These are phyloP conservation scores for Aphis gossypii DNA, from an alignment of 1,140 invertebrate species.

Conservation along the genomic window DNA sequence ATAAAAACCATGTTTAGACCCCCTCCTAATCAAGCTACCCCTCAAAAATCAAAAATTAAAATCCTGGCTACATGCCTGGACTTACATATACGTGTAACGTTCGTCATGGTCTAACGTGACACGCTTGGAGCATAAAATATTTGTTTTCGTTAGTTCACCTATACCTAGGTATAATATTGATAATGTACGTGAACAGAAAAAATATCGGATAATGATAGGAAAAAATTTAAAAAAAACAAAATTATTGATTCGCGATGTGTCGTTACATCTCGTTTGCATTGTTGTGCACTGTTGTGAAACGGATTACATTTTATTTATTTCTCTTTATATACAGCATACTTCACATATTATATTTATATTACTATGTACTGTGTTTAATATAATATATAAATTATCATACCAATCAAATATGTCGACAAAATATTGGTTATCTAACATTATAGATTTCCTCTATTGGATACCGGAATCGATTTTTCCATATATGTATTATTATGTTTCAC, in stretches of 20 bases:
- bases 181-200: constrained; percentile 44
- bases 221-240: constrained; percentile 21
- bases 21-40: no score
- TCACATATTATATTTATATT: background rate
- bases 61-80: background rate
- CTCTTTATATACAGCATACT: background rate
- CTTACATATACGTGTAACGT: background rate
- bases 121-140: constrained; percentile 47
- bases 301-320: constrained; percentile 42
- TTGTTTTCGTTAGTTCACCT: background rate
- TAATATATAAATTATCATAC: background rate
- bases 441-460: background rate
- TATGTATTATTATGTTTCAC: background rate
- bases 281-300: constrained; percentile 24
- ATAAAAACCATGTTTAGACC: background rate
- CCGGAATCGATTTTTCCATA: constrained; percentile 47
- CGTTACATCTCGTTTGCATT: constrained; percentile 5
- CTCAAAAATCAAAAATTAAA: background rate
- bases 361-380: background rate
- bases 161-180: background rate
- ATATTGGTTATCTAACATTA: constrained; percentile 20
- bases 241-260: constrained; percentile 58
- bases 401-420: constrained; percentile 17
- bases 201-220: constrained; percentile 28
- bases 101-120: constrained; percentile 26